Base-by-base conservation (phyloP, 2,888 invertebrate species). In the Lasius fuliginosus region DNA sequence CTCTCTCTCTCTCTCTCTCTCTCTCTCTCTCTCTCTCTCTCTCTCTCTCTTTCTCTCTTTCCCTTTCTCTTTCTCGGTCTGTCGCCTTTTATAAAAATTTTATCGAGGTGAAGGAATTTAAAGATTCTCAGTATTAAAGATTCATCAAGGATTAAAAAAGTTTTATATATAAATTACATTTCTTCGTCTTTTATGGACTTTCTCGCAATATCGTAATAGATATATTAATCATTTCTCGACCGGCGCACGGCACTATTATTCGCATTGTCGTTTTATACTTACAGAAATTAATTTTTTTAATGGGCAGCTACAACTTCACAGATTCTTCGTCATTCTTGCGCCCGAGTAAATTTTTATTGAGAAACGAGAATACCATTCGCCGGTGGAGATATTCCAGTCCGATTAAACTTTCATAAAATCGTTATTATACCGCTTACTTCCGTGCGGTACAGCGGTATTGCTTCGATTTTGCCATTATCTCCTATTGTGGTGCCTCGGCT, bases 391-490 rank as follows among this genome's bases (percentile, higher is more conserved):
- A 69, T 71, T 81, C 79, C 60, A 36, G 60, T 81, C 40, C 58
- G 30, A 46, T 81, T 71, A 81, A 81, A 60, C 60, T 81, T 81
- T 71, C 79, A 81, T 71, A 71, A 46, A 81, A 62, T 81, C 71
- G 79, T 81, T 81, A 71, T 71, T 81, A 53, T 53, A 62, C 46
- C 58, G 46, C 33, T 81, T 71, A 46, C 46, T 81, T 71, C 46
- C 83, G 56, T 60, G 58, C 67, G 76, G 76, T 62, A 75, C 77
- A 42, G 65, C 82, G 82, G 40, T 46, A 65, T 87, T 75, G 75
- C 79, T 87, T 89, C 87, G 87, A 89, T 87, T 87, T 87, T 86
- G 58, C 85, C 86, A 86, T 89, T 87, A 89, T 79, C 82, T 67
- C 62, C 69, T 12, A 9, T 18, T 27, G 71, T 33, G 58, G 64